Evolutionary conservation across 2,888 invertebrate genomes (phyloP), one percentile per base, ranked within the genome.

Genomic region (Chaetogeoica ovagalla): DNA sequence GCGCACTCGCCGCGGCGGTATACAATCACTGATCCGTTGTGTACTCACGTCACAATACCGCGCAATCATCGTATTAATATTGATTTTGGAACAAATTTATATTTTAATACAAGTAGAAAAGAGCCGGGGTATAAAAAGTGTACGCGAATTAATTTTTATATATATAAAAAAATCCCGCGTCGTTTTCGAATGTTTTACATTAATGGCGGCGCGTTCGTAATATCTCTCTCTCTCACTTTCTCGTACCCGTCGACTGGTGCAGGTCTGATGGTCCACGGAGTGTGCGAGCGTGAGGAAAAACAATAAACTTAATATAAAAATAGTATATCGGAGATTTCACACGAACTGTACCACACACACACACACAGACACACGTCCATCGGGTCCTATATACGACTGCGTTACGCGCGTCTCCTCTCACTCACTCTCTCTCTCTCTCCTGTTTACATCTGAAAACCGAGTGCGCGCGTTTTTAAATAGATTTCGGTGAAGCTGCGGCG

Each of bases 361-460:
- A 37, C 39, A 57, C 6, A 7, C 39, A 60, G 43, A 60, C 71
- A 43, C 59, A 17, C 69, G 37, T n/a, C 37, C 7, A 57, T 39
- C 43, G 19, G 59, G 60, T 60, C 43, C 19, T 48, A 48, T 48
- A 48, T 30, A 30, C 30, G 30, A 48, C 48, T 13, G 30, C 30
- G 15, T 48, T 48, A 13, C 48, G 48, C 9, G 48, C 48, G 15
- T 48, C 1, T 30, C 30, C 4, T n/a, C n/a, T n/a, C n/a, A n/a
- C n/a, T n/a, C n/a, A n/a, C 30, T 30, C 30, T 30, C 30, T 30
- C 30, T 30, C 48, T 48, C 48, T 48, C 74, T 65, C 39, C 74
- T 75, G 74, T 75, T 75, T 75, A 75, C 75, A 30, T 30, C 75
- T 75, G 68, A 75, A 75, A 75, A 75, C 74, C 30, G 66, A 48